These are phyloP conservation scores for Micrasema minimum DNA, from an alignment of 1,140 invertebrate species.

Conservation along the genomic window DNA sequence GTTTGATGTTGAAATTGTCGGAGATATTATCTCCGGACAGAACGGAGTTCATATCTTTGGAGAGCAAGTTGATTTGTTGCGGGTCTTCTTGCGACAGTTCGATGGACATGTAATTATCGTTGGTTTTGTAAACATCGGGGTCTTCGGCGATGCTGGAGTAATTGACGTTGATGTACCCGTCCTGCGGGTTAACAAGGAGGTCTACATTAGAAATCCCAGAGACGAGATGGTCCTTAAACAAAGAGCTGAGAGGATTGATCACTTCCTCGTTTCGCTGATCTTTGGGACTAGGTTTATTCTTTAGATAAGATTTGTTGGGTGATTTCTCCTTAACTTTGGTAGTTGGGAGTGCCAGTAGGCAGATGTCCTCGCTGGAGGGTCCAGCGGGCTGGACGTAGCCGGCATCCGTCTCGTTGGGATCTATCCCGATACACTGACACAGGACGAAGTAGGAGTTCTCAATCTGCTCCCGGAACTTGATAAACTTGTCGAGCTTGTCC, in stretches of 20 bases:
- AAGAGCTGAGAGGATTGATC: slow-evolving; percentile 7
- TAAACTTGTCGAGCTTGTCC: slow-evolving; percentile 35
- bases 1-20: slow-evolving; percentile 9
- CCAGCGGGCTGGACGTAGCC: slow-evolving; percentile 5
- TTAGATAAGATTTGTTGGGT: neutral
- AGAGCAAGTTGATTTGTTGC: slow-evolving; percentile 20
- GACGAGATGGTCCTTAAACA: slow-evolving; percentile 38
- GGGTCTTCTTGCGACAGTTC: slow-evolving; percentile 17
- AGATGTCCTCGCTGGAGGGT: neutral
- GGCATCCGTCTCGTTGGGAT: slow-evolving; percentile 32
- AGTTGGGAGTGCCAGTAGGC: neutral
- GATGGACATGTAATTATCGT: slow-evolving; percentile 27
- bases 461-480: slow-evolving; percentile 43
- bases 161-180: slow-evolving; percentile 31
- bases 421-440: slow-evolving; percentile 36
- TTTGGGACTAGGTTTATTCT: neutral
- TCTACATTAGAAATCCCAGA: slow-evolving; percentile 31
- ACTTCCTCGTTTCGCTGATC: slow-evolving; percentile 8
- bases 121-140: slow-evolving; percentile 23
- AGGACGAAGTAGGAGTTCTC: slow-evolving; percentile 38
- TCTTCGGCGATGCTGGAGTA: slow-evolving; percentile 23
- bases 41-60: slow-evolving; percentile 31
- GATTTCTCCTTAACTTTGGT: slow-evolving; percentile 27
- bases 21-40: slow-evolving; percentile 15
- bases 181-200: slow-evolving; percentile 36